phyloP scores from a whole-genome alignment of 1,140 invertebrate genomes.

The Babylonia areolata region DNA sequence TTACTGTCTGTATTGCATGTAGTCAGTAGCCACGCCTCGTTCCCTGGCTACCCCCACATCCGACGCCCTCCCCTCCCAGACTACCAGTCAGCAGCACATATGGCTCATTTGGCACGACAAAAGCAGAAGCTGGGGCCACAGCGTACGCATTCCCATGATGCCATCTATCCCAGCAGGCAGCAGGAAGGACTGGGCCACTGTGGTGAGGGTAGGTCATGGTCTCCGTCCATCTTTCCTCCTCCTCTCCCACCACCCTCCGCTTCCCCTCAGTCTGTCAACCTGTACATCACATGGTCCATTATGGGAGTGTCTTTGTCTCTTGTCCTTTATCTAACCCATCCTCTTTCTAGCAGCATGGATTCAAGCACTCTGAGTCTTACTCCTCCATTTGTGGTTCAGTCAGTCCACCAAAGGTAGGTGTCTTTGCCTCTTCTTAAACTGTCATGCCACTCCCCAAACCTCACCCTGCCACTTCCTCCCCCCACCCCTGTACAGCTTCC shows the following conservation, averaged over 20 bases:
- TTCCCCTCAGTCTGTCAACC: too few species aligned
- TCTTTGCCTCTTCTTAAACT: too few species aligned
- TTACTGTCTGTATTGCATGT: neutral
- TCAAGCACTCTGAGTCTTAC: too few species aligned
- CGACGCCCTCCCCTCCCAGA: slow-evolving; percentile 71
- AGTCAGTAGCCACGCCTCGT: slow-evolving; percentile 37
- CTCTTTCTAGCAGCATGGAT: too few species aligned
- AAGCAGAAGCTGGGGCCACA: slow-evolving; percentile 57
- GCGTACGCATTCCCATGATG: slow-evolving; percentile 63
- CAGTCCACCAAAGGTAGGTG: too few species aligned
- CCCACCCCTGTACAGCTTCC: too few species aligned
- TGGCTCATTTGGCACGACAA: slow-evolving; percentile 65
- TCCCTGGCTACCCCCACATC: slow-evolving; percentile 46
- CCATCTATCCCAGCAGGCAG: slow-evolving; percentile 32
- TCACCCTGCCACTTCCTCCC: too few species aligned
- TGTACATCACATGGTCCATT: too few species aligned
- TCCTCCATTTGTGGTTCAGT: too few species aligned
- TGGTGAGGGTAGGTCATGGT: slow-evolving; percentile 54
- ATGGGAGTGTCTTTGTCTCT: too few species aligned
- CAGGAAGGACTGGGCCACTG: slow-evolving; percentile 32
- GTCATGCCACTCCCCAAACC: too few species aligned
- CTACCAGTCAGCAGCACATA: slow-evolving; percentile 72
- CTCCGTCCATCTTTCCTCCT: neutral
- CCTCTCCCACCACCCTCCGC: neutral
- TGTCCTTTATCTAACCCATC: too few species aligned